Percentiles rank a stretch among this genome's conserved stretches.
Conservation (phyloP, 2,888 invertebrate species). For the Oligia strigilis region DNA sequence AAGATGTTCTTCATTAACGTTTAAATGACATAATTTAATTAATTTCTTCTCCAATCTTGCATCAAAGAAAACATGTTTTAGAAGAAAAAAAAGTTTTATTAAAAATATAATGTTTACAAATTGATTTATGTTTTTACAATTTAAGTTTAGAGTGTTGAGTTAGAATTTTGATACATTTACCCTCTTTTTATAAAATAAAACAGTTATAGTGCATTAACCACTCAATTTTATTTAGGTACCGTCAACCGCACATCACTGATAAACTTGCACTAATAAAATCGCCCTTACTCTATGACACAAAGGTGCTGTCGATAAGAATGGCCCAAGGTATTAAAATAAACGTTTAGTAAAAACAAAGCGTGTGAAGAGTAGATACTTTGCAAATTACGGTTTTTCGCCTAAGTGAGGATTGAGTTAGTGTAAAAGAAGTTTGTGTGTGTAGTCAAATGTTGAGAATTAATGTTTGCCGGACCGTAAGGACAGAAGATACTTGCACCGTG, state of each 20-base stretch:
- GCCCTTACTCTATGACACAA: not conserved
- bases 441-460: not conserved
- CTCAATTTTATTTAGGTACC: not conserved
- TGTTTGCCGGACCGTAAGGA: not conserved
- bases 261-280: not conserved
- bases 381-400: not conserved
- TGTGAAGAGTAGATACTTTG: not conserved
- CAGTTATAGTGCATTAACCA: not conserved
- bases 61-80: conserved; percentile 33
- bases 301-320: not conserved
- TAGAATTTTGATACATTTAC: not conserved
- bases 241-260: not conserved
- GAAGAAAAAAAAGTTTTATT: conserved; percentile 9
- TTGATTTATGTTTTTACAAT: conserved; percentile 27
- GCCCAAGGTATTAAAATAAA: not conserved
- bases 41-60: not conserved
- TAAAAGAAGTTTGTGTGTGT: not conserved
- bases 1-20: conserved; percentile 51
- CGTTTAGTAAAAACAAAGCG: not conserved
- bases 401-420: not conserved
- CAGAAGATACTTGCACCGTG: not conserved
- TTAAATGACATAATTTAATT: conserved; percentile 51
- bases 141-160: not conserved
- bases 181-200: not conserved
- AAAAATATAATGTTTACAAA: conserved; percentile 13